A percentile compares a stretch with the other conserved stretches of the same genome.
Conservation (phyloP, 1,140 invertebrate species). For the Andricus grossulariae region DNA sequence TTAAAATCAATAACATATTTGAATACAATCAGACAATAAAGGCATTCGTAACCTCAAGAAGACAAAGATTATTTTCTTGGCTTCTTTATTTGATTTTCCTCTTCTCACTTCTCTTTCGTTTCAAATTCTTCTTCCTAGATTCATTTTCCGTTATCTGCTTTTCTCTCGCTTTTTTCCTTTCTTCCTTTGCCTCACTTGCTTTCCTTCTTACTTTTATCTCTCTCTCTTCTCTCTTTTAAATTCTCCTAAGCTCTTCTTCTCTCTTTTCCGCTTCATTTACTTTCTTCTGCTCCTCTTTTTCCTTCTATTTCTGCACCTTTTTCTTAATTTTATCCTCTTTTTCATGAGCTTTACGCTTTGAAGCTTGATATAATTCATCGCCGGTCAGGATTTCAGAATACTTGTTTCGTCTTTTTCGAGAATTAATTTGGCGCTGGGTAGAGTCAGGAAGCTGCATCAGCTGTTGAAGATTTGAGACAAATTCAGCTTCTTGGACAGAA, state of each 20-base stretch:
- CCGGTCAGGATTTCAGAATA: neutral
- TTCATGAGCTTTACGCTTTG: neutral
- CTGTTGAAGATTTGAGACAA: neutral
- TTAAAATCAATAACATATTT: no score
- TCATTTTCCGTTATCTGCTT: neutral
- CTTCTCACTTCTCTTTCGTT: neutral
- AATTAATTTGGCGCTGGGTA: neutral
- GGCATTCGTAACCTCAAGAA: no score
- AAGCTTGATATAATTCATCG: neutral
- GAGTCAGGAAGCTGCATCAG: conserved; percentile 2
- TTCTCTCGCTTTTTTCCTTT: conserved; percentile 23
- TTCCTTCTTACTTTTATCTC: no score
- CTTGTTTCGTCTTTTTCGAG: neutral
- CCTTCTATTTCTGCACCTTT: no score
- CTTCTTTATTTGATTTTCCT: no score
- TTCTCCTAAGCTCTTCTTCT: no score
- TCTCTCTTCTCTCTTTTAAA: neutral
- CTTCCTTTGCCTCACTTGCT: neutral
- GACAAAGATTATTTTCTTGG: no score
- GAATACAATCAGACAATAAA: no score
- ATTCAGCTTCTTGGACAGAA: neutral
- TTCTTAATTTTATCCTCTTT: no score
- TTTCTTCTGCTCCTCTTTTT: no score
- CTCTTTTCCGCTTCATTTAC: no score
- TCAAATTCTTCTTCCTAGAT: no score